Evolutionary conservation across 2,113 vertebrate genomes (phyloP).

Genomic region (Xenopus tropicalis): UCB_Xtro_10.0 CM004443.2:71874501-71875000

Average conservation of each 20-base stretch:
- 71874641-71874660: neutral
- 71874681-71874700: neutral
- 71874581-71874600: neutral
- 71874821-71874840: no score
- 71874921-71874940: no score
- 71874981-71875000: no score
- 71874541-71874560: conserved; percentile 6
- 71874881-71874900: no score
- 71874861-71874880: no score
- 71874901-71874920: no score
- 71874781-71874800: no score
- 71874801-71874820: no score
- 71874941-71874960: neutral
- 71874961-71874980: no score
- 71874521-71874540: conserved; percentile 2
- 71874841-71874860: no score
- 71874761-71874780: no score
- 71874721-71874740: neutral
- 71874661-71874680: neutral
- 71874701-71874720: neutral
- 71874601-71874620: neutral
- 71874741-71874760: neutral
- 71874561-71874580: conserved; percentile 20
- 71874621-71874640: neutral
- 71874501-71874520: conserved; percentile 10